phyloP scores from a whole-genome alignment of 2,888 invertebrate species.

The Encarsia formosa region DNA sequence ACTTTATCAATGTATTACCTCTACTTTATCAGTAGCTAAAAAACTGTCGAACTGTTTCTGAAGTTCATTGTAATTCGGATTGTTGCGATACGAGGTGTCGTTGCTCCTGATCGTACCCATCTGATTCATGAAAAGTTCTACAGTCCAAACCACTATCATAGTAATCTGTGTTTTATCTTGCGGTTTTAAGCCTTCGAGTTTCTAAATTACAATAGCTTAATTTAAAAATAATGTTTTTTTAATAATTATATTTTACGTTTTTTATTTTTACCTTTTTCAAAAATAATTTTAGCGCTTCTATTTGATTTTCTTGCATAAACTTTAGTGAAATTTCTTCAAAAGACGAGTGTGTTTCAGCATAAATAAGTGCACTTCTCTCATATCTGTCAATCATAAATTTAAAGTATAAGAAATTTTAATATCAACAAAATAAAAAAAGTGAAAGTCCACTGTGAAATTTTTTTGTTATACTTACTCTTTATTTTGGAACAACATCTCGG shows the following conservation, averaged over 20 bases:
- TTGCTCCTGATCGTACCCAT: conserved; percentile 68
- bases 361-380: conserved; percentile 79
- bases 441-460: background rate
- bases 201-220: conserved; percentile 45
- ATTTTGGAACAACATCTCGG: conserved; percentile 76
- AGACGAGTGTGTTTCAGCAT: conserved; percentile 84
- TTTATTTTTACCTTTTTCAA: conserved; percentile 58
- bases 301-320: conserved; percentile 76
- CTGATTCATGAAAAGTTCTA: conserved; percentile 87
- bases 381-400: conserved; percentile 52
- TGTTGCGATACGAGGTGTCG: conserved; percentile 42
- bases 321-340: conserved; percentile 94
- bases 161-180: conserved; percentile 85
- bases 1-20: conserved; percentile 44
- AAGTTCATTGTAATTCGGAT: conserved; percentile 57
- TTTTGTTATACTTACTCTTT: conserved; percentile 55
- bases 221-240: background rate
- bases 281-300: conserved; percentile 83
- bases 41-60: conserved; percentile 78
- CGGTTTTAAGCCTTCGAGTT: conserved; percentile 67
- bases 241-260: background rate
- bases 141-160: conserved; percentile 91
- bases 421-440: no score
- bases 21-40: conserved; percentile 66
- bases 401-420: background rate